These are phyloP conservation scores for Lepus timidus DNA, from an alignment of 2,113 vertebrate genomes.

Conservation along the genomic window DNA sequence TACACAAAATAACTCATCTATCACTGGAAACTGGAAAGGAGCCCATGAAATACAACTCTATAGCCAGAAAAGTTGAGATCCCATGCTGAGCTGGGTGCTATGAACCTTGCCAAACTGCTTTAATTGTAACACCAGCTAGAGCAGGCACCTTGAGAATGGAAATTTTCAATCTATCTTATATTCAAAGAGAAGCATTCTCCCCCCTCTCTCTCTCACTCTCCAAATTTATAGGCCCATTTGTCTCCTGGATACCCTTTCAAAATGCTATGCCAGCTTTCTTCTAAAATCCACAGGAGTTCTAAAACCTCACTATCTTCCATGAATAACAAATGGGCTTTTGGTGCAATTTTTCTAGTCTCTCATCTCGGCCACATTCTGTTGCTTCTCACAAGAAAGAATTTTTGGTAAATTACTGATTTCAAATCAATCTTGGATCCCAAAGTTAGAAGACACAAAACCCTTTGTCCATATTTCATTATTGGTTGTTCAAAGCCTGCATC, in stretches of 20 bases:
- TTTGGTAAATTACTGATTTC: constrained; percentile 48
- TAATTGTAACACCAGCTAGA: constrained; percentile 70
- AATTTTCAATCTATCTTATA: constrained; percentile 70
- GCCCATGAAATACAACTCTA: constrained; percentile 14
- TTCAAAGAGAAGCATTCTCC: constrained; percentile 63
- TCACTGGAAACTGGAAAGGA: constrained; percentile 52
- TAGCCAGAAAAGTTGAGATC: constrained; percentile 51
- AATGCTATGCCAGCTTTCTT: constrained; percentile 68
- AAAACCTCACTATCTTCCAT: constrained; percentile 50
- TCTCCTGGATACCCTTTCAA: constrained; percentile 73
- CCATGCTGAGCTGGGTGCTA: not conserved
- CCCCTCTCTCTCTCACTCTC: not conserved
- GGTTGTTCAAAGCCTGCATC: constrained; percentile 57
- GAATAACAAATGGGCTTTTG: constrained; percentile 70
- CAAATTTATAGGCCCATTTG: constrained; percentile 69
- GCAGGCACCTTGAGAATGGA: constrained; percentile 21
- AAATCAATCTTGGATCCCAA: constrained; percentile 55
- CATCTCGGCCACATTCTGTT: not conserved
- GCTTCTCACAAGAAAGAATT: constrained; percentile 31
- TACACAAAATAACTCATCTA: constrained; percentile 69
- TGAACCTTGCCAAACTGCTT: constrained; percentile 44
- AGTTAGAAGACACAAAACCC: constrained; percentile 18
- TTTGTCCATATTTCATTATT: constrained; percentile 22
- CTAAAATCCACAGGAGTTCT: constrained; percentile 61
- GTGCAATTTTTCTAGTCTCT: not conserved